phyloP scores from a whole-genome alignment of 2,888 invertebrate genomes.

The Platynereis dumerilii region DNA sequence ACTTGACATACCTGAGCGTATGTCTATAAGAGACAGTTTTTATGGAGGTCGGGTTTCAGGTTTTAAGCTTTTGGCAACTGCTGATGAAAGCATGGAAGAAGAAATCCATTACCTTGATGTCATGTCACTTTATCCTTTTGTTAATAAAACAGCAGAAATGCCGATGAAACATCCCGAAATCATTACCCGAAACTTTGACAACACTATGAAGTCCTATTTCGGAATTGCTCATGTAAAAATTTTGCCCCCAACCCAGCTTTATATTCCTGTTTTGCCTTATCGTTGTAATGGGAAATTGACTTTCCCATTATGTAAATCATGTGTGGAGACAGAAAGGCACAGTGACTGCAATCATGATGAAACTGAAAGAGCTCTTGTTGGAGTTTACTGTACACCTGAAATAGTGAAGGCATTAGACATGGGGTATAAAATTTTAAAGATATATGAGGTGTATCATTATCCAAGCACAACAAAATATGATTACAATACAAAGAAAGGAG shows the following conservation, averaged over 20 bases:
- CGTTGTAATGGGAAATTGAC: conserved; percentile 48
- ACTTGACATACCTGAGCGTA: conserved; percentile 1
- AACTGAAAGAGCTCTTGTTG: conserved; percentile 41
- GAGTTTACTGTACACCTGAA: conserved; percentile 59
- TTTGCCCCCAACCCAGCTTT: conserved; percentile 44
- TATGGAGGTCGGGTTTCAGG: background rate
- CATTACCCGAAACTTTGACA: conserved; percentile 13
- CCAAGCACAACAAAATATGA: conserved; percentile 19
- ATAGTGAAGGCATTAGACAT: conserved; percentile 48
- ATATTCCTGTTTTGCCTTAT: conserved; percentile 50
- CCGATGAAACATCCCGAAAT: conserved; percentile 42
- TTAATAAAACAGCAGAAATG: conserved; percentile 40
- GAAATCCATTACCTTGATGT: conserved; percentile 44
- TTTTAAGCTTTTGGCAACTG: background rate
- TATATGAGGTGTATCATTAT: conserved; percentile 30
- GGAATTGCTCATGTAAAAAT: conserved; percentile 46
- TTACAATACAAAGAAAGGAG: conserved; percentile 29
- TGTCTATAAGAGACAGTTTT: background rate
- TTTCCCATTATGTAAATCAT: conserved; percentile 56
- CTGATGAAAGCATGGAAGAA: conserved; percentile 25
- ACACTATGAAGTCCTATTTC: conserved; percentile 43
- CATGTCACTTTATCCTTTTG: conserved; percentile 44
- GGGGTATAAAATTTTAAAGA: conserved; percentile 52
- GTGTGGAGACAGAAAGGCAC: conserved; percentile 34
- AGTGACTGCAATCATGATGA: background rate